Percentiles rank a stretch among this genome's conserved stretches.
These are phyloP conservation scores for Fulmarus glacialis DNA, from an alignment of 2,113 vertebrate genomes.

Conservation along the genomic window DNA sequence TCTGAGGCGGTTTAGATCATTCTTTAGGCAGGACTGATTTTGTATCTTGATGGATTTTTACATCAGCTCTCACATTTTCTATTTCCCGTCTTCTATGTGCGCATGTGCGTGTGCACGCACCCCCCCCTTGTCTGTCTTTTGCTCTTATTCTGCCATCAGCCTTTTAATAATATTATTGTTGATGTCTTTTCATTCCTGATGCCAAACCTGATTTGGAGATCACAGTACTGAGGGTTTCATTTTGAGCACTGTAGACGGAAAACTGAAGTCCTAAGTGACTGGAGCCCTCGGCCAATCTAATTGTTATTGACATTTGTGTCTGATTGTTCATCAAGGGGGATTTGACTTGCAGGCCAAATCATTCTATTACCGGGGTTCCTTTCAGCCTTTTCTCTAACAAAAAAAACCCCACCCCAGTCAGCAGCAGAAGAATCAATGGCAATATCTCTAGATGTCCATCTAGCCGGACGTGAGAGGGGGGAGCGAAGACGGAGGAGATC, in stretches of 20 bases:
- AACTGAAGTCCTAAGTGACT: conserved; percentile 82
- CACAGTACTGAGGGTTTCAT: conserved; percentile 68
- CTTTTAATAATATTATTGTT: conserved; percentile 74
- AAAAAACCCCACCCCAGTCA: background rate
- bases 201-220: conserved; percentile 82
- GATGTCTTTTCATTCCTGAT: conserved; percentile 82
- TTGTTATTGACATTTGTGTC: conserved; percentile 86
- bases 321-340: conserved; percentile 80
- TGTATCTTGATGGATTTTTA: conserved; percentile 28
- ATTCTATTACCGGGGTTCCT: conserved; percentile 71
- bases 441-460: conserved; percentile 56
- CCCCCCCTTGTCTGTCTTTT: background rate
- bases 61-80: background rate
- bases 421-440: conserved; percentile 69
- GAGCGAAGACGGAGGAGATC: background rate
- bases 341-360: conserved; percentile 73
- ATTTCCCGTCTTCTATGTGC: background rate
- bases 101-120: background rate
- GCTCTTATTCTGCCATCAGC: conserved; percentile 66
- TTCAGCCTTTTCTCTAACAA: conserved; percentile 55
- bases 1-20: background rate
- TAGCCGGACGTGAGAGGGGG: background rate
- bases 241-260: conserved; percentile 70
- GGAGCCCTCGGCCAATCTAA: conserved; percentile 80
- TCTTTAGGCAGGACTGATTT: background rate